Evolutionary conservation across 2,113 vertebrate species (phyloP), one percentile per base, ranked within the genome.

Genomic region (Mola mola): DNA sequence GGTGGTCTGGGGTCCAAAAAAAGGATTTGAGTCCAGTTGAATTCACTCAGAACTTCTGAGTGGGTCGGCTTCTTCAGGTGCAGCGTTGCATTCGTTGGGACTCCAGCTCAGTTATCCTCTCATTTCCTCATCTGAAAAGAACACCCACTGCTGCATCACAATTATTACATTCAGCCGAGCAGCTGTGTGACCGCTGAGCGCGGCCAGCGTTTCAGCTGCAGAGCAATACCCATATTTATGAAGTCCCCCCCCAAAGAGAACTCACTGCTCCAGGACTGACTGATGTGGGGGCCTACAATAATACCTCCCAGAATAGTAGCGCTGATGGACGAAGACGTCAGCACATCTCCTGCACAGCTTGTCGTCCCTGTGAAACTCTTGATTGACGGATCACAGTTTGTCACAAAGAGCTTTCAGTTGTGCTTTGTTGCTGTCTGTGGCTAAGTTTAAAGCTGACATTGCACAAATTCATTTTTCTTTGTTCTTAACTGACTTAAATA

Each of bases 111-210:
- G 43, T 66, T 66, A 33, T 46, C 29, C 33, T 69, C 65, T 83
- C 26, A 33, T 81, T 67, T 81, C 74, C 62, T 50, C n/a, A 36
- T 62, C 58, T 75, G 51, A 70, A 75, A 62, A 66, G 48, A 52
- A 62, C 66, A 65, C 44, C 43, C 66, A 58, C 53, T 43, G 40
- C 62, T 21, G 59, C 59, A 60, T 66, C 49, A 60, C 75, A 73
- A 36, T 59, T 78, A 66, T 72, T 50, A 15, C 57, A 62, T 62
- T 49, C 53, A 71, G 53, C 28, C 24, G 22, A 63, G 44, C 73
- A 58, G 67, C 78, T 73, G 66, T 29, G 16, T 49, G 21, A 26
- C 42, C 8, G 2, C 51, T 24, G 44, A 19, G 22, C 42, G 11
- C 55, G 20, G 20, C 22, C 62, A 29, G n/a, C 40, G n/a, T 44